Conservation (phyloP, 2,797 vertebrate genomes). For the Amazona ochrocephala region DNA sequence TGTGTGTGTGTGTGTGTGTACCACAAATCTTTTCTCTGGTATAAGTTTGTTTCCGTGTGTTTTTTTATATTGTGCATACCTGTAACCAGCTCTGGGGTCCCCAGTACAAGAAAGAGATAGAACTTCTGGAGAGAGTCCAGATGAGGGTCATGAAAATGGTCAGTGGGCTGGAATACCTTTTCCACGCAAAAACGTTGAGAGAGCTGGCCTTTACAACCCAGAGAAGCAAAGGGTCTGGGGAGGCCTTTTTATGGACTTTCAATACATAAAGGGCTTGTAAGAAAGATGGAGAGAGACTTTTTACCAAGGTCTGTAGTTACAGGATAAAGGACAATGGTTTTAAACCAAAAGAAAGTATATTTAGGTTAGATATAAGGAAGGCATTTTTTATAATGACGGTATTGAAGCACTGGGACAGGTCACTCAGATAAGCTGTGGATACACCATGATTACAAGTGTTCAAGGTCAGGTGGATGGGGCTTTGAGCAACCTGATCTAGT, state of each 20-base stretch:
- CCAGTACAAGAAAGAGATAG: not conserved
- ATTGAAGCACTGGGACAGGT: not conserved
- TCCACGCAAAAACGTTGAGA: not conserved
- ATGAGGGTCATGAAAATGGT: not conserved
- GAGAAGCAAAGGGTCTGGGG: not conserved
- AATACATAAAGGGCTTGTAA: not conserved
- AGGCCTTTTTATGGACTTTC: not conserved
- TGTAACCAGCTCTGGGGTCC: not conserved
- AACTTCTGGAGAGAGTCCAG: not conserved
- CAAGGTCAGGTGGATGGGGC: not conserved
- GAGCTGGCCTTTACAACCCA: not conserved
- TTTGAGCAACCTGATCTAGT: not conserved
- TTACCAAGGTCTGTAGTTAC: not conserved
- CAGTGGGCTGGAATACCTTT: not conserved
- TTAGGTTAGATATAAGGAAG: not conserved
- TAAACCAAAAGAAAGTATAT: not conserved
- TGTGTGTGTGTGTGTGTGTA: not conserved
- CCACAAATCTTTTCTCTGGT: not conserved
- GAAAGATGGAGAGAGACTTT: not conserved
- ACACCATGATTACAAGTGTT: not conserved
- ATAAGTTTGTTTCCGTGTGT: not conserved
- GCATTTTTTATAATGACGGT: fast-evolving
- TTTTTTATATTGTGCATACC: not conserved
- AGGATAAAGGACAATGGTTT: fast-evolving
- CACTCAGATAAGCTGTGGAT: not conserved